Conservation (phyloP, 2,113 vertebrate genomes). For the Gymnocephalus cernua region DNA sequence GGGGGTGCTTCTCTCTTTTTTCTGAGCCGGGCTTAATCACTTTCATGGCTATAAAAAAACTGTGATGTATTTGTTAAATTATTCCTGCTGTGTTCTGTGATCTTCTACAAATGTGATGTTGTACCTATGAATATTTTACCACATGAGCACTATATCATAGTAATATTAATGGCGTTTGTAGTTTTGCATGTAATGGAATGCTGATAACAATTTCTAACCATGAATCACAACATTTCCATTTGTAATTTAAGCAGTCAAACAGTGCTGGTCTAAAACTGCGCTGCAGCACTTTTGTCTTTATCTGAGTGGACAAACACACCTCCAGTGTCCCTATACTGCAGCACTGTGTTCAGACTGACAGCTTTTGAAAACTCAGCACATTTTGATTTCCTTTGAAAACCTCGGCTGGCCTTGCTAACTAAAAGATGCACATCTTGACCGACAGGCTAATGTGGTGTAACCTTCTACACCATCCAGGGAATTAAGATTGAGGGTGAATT, state of each 20-base stretch:
- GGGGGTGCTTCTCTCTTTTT: too few species aligned
- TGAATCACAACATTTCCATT: background rate
- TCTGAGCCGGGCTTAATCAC: background rate
- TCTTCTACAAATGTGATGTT: background rate
- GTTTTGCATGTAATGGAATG: background rate
- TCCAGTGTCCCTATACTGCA: background rate
- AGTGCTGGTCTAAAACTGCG: background rate
- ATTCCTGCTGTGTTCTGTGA: background rate
- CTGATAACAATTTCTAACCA: too few species aligned
- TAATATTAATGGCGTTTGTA: background rate
- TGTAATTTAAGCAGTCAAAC: background rate
- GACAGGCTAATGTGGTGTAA: conserved; percentile 38
- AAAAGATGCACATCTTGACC: conserved; percentile 21
- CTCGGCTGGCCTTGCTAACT: background rate
- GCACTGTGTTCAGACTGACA: background rate
- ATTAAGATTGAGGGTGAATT: conserved; percentile 29
- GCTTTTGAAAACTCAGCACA: background rate
- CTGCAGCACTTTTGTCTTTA: background rate
- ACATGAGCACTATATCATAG: background rate
- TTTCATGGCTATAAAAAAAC: background rate
- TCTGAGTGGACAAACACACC: background rate
- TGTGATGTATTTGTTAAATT: background rate
- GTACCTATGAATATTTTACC: background rate
- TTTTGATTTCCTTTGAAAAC: conserved; percentile 3
- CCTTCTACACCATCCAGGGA: conserved; percentile 33